Base-by-base conservation (phyloP, 2,797 vertebrate species). In the Sebastes diploproa region DNA sequence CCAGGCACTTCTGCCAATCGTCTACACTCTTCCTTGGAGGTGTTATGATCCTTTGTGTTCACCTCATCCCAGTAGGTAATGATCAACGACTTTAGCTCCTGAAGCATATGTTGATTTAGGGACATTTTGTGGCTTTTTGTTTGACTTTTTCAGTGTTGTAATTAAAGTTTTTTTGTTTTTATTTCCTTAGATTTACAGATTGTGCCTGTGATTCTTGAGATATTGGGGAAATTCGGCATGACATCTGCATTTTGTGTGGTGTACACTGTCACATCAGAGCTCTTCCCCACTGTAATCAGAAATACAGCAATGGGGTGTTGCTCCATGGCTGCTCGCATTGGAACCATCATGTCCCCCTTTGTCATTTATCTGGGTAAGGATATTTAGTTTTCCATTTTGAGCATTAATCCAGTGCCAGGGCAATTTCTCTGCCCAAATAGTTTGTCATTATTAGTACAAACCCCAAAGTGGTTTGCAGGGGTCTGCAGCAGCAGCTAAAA, bases 221-320 rank as follows among this genome's bases (percentile, higher is more conserved):
- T 98, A 96, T 6, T 96, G 52, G 97, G 97, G 25, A 98, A 97
- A 68, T 97, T 98, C 38, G 96, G 96, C 58, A 84, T 98, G 80
- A 97, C 97, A 0, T 67, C 96, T 11, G 96, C 97, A 5, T 97
- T 98, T 59, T 95, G 97, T 25, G 95, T 98, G 34, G 96, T 97
- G 63, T 98, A 98, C 4, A 91, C 96, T 25, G 95, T 97, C 88
- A 96, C 97, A 0, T 95, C 97, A 0, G 97, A 98, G 90, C 94
- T 97, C 38, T 97, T 97, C 80, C 96, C 98, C 36, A 98, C 98
- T 0, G 96, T 98, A 2, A 95, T 98, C 82, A 96, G 97, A 46
- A 98, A 97, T 84, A 97, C 97, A 91, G 97, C 96, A 0, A 96
- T 98, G 79, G 97, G 97, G 0, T 96, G 96, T 7, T 98, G 97